These are phyloP conservation scores for Lepisosteus oculatus DNA, from an alignment of 2,113 vertebrate genomes.

Conservation along the genomic window DNA sequence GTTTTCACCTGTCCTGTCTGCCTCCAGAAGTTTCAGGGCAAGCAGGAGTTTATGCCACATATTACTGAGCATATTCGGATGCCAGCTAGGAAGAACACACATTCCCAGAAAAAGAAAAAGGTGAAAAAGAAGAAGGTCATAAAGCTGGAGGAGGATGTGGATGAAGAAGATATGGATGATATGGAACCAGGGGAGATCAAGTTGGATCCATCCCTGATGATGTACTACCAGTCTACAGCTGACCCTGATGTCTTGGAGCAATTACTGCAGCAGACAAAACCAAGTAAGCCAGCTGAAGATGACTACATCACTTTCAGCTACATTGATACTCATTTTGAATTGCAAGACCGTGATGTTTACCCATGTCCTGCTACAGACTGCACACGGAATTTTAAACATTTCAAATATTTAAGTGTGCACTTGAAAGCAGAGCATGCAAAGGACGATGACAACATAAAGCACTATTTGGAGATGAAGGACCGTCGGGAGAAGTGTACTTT, in stretches of 20 bases:
- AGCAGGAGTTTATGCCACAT: constrained; percentile 83
- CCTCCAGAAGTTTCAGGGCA: constrained; percentile 79
- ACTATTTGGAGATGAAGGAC: constrained; percentile 90
- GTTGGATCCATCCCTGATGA: constrained; percentile 56
- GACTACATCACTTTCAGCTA: constrained; percentile 84
- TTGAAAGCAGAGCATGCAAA: constrained; percentile 85
- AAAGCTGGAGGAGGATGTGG: constrained; percentile 37
- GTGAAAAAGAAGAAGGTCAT: constrained; percentile 52
- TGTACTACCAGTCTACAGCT: constrained; percentile 66
- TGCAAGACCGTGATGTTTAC: constrained; percentile 90
- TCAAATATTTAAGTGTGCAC: constrained; percentile 92
- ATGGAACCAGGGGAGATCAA: constrained; percentile 62
- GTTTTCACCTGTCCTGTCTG: constrained; percentile 87
- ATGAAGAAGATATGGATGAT: constrained; percentile 50
- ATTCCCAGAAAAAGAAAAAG: constrained; percentile 73
- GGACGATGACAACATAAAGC: constrained; percentile 84
- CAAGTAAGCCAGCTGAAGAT: constrained; percentile 45
- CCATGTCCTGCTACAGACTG: constrained; percentile 88
- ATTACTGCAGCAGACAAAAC: constrained; percentile 53
- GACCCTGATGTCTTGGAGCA: constrained; percentile 67
- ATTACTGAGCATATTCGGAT: constrained; percentile 84
- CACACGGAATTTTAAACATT: constrained; percentile 84
- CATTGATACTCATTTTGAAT: constrained; percentile 72
- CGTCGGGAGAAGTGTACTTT: constrained; percentile 88
- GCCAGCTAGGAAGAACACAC: constrained; percentile 60